Base-by-base conservation (phyloP, 2,797 vertebrate genomes). In the Pithecia hirsuta region DNA sequence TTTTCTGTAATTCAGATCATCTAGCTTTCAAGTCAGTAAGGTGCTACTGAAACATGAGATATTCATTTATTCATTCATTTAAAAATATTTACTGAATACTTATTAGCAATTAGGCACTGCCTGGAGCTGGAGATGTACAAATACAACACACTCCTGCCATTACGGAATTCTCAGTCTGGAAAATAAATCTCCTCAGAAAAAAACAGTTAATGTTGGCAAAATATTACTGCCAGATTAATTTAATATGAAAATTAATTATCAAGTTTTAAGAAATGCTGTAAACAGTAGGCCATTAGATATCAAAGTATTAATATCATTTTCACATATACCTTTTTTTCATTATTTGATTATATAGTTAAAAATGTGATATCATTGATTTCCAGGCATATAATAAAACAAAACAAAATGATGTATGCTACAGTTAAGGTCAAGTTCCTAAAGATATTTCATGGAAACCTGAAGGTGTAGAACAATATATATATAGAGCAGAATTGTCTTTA, bases 241-340 rank as follows among this genome's bases (percentile, higher is more conserved):
- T 93, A 89, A 80, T 15, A 44, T 50, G 14, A 83, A 93, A 89
- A 70, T 52, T 96, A 93, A 75, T 80, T 95, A 89, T 91, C 50
- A 91, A 64, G 24, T 74, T 91, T 91, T 41, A 93, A 85, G 26
- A 93, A 86, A 89, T 82, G 39, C 2, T 80, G 0, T 81, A 55
- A 84, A 81, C n/a, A 87, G 59, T n/a, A 52, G 24, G 24, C 24
- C 24, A 59, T 84, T 39, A 93, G n/a, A 72, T 33, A 81, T 28
- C 74, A 93, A 90, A 85, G 17, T 46, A 84, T 48, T 72, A 41
- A 46, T 1, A 89, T 89, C 46, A 79, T 88, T 85, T 86, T 39
- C 39, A 91, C 7, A 61, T 13, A 24, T 59, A 33, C 1, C 2
- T 86, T 72, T 79, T 95, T 86, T 74, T 88, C 19, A 94, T 76